Evolutionary conservation across 2,797 vertebrate genomes (phyloP).

Genomic region (Myotis findleyi): DNA sequence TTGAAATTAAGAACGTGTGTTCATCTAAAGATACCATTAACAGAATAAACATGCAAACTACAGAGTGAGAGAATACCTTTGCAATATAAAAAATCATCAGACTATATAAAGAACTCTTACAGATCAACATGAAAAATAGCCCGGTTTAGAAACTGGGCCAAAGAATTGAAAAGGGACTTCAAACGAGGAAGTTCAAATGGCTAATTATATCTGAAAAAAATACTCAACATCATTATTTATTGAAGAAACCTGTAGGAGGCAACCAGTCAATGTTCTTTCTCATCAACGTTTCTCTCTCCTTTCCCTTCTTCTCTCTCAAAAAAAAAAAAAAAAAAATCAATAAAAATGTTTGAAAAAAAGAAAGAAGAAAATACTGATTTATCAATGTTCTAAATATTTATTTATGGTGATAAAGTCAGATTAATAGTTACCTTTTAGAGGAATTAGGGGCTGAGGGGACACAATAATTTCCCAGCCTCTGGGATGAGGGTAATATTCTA

Average conservation of each 20-base stretch:
- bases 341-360: not conserved
- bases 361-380: slow-evolving; percentile 40
- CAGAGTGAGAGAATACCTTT: not conserved
- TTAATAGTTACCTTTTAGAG: not conserved
- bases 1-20: slow-evolving; percentile 19
- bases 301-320: too few species aligned
- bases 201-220: not conserved
- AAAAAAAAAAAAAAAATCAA: too few species aligned
- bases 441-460: not conserved
- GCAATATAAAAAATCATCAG: not conserved
- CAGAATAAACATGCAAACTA: slow-evolving; percentile 28
- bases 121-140: slow-evolving; percentile 10
- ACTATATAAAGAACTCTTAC: not conserved
- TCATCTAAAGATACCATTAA: not conserved
- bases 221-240: not conserved
- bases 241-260: not conserved
- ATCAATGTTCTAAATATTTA: slow-evolving; percentile 7
- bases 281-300: too few species aligned
- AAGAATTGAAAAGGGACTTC: not conserved
- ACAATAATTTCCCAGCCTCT: not conserved
- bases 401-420: not conserved
- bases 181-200: not conserved
- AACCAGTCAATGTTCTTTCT: too few species aligned
- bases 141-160: not conserved
- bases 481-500: not conserved